Evolutionary conservation across 2,113 vertebrate genomes (phyloP), one percentile per base, ranked within the genome.

Genomic region (Hydrolagus affinis): DNA sequence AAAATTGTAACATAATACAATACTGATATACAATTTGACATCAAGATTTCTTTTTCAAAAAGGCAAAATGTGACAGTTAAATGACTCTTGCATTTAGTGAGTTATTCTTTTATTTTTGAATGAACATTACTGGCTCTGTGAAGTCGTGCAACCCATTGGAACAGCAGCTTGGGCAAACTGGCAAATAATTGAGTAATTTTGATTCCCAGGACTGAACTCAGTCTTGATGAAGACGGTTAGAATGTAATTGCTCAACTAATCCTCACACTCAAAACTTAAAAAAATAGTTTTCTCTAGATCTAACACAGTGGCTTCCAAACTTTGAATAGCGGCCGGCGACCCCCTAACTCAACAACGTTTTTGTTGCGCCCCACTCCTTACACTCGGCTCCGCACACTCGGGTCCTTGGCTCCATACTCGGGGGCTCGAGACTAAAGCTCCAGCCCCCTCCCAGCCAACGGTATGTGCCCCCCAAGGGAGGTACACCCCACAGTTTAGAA

Each of bases 131-230:
- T 44, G 44, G 44, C 44, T 44, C 6, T 1, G 44, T 30, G 78
- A 83, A 14, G 28, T 12, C 64, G 23, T 8, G 21, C 60, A 66
- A 66, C 78, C 66, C 78, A 83, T 25, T 66, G 19, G 30, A 83
- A 83, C 78, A 83, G 66, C 25, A 32, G 28, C 66, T 66, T 66
- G 7, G 0, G 8, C 64, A 32, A 78, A 78, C 56, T 78, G 76
- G 76, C n/a, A 25, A 78, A 78, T 14, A 83, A 83, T 66, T 25
- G 62, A 59, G 23, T 83, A 14, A 83, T 66, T 23, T 12, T 78
- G 59, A 78, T 62, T 25, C 28, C 25, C 78, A 83, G 66, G 60
- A 28, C 60, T 28, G 78, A 44, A 44, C 6, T 6, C 32, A 8
- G 15, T 15, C 64, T 80, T 64, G 44, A 44, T 44, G 44, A 44